These are phyloP conservation scores for Taxidea taxus DNA, from an alignment of 2,113 vertebrate species.

Conservation along the genomic window DNA sequence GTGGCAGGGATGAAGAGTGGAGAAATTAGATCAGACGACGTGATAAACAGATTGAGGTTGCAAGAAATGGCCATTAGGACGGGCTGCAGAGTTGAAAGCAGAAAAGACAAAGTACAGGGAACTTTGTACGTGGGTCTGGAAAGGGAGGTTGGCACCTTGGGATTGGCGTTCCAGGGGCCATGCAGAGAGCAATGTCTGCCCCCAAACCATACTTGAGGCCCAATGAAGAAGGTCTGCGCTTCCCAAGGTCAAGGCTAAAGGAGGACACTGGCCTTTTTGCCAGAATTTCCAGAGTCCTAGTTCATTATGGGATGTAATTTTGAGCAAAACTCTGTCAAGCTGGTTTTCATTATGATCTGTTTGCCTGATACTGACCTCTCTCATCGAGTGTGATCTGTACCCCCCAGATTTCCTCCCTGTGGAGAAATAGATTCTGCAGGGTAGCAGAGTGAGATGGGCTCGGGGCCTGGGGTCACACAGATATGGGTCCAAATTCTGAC, in stretches of 20 bases:
- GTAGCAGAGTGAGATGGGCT: background rate
- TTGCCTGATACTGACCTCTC: background rate
- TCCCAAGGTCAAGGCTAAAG: background rate
- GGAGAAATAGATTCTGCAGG: background rate
- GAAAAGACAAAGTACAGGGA: background rate
- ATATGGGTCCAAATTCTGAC: background rate
- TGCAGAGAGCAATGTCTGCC: background rate
- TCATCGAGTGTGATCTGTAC: background rate
- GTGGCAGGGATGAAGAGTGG: conserved; percentile 9
- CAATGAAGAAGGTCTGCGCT: background rate
- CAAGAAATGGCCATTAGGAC: conserved; percentile 34
- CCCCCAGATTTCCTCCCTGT: background rate
- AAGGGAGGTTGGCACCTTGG: background rate
- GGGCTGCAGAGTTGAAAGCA: background rate
- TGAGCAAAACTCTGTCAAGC: background rate
- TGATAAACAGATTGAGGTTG: conserved; percentile 55
- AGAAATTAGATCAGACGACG: conserved; percentile 64
- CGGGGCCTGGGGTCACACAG: background rate
- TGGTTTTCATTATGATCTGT: background rate
- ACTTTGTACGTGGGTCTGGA: background rate
- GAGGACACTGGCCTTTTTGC: background rate
- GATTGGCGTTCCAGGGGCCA: background rate
- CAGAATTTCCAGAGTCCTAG: background rate
- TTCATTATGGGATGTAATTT: background rate
- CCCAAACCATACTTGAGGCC: background rate